Evolutionary conservation across 2,113 vertebrate species (phyloP).

Genomic region (Xenus cinereus): DNA sequence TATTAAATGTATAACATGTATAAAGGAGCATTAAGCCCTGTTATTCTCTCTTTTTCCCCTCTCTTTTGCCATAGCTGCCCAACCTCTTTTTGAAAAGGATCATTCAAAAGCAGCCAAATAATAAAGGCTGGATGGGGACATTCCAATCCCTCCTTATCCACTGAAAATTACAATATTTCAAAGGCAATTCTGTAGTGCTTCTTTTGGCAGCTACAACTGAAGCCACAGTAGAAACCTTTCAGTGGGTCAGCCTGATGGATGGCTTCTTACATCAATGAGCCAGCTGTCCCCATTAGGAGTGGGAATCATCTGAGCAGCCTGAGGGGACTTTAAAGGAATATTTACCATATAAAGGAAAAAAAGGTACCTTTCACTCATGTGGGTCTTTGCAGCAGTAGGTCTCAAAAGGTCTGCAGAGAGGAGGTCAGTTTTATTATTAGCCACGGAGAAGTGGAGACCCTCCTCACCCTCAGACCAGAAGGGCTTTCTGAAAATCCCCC

Average conservation of each 20-base stretch:
- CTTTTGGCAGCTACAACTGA: conserved; percentile 50
- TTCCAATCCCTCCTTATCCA: conserved; percentile 56
- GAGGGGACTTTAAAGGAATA: not conserved
- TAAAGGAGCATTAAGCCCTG: not conserved
- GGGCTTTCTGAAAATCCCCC: not conserved
- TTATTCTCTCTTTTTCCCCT: not conserved
- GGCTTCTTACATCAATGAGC: conserved; percentile 3
- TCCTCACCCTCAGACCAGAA: not conserved
- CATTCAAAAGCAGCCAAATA: conserved; percentile 43
- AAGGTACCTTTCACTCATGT: not conserved
- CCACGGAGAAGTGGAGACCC: not conserved
- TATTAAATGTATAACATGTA: conserved; percentile 32
- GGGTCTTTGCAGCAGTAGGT: not conserved
- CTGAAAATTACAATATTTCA: conserved; percentile 54
- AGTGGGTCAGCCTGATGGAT: conserved; percentile 53
- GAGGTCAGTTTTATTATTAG: not conserved
- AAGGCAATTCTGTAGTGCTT: conserved; percentile 37
- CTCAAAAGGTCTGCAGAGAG: not conserved
- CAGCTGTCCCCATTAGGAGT: conserved; percentile 31
- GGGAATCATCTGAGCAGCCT: not conserved
- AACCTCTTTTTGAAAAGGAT: conserved; percentile 38
- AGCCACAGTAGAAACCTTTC: conserved; percentile 33
- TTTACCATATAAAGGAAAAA: not conserved
- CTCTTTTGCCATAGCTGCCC: not conserved
- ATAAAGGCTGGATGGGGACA: conserved; percentile 44